phyloP scores from a whole-genome alignment of 2,113 vertebrate genomes.

The Epinephelus lanceolatus region DNA sequence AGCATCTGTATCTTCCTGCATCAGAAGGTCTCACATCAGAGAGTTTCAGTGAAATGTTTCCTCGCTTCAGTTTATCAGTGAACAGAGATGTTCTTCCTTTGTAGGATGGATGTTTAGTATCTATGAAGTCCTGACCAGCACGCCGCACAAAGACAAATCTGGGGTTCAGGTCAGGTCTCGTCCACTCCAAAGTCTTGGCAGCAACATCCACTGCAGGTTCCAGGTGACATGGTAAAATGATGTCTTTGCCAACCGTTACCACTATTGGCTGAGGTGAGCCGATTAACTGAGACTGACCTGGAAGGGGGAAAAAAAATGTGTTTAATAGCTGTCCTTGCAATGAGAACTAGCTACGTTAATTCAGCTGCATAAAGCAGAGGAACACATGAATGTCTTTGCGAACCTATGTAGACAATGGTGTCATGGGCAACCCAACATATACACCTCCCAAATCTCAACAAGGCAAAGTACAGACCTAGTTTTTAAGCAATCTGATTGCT shows the following conservation, averaged over 20 bases:
- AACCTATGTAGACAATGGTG: accelerated
- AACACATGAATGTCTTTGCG: no score
- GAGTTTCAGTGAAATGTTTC: neutral
- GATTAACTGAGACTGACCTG: neutral
- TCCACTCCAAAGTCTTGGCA: neutral
- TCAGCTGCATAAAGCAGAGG: no score
- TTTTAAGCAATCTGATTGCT: no score
- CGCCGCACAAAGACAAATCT: neutral
- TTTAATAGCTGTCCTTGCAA: no score
- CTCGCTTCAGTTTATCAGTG: neutral
- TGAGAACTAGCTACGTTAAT: no score
- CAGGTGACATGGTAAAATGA: neutral
- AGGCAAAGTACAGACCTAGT: no score
- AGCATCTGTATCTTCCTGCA: neutral
- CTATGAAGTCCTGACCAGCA: neutral
- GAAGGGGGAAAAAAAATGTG: neutral
- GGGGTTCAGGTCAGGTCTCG: neutral
- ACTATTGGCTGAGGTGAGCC: neutral
- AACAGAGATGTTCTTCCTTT: neutral
- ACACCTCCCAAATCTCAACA: no score
- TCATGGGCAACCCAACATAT: no score
- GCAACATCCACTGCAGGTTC: neutral
- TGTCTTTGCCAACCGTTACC: neutral
- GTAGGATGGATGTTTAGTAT: neutral
- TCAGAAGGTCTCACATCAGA: neutral